Base-by-base conservation (phyloP, 1,140 invertebrate species). In the Halictus rubicundus region DNA sequence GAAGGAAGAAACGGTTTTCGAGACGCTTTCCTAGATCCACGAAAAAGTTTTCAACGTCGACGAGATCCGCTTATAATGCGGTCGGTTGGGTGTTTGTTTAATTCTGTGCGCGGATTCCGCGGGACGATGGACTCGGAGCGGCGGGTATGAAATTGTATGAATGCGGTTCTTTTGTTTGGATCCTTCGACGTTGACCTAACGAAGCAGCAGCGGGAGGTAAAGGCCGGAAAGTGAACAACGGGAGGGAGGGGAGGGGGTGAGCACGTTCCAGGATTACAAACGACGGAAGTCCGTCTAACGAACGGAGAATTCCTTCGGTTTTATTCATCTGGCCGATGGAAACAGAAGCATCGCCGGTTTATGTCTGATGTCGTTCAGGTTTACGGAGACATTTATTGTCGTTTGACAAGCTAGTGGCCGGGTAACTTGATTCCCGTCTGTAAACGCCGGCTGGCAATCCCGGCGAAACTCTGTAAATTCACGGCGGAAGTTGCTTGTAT, bases 331-430 rank as follows among this genome's bases (percentile, higher is more conserved):
- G 42, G 0, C 14, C 42, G 42, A 46, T 16, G 49, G 19, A 21
- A 21, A 21, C 16, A 7, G 16, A 5, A 5, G 4, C 14, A 19
- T 49, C 16, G 49, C 19, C 14, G 8, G 52, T 19, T 52, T 39
- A 4, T 16, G 54, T 75, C 37, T 61, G 73, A 76, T 71, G 57
- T 60, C 23, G 49, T 39, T 27, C 23, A 59, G 63, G 14, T 65
- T 83, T 78, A 82, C 49, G 39, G 23, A 12, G 9, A 6, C 49
- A 57, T 68, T 78, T 57, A n/a, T 63, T 59, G 59, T 27, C 52
- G 59, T 52, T 74, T 63, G 63, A 69, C 75, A 65, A 68, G 23
- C 21, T 65, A 60, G 14, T 37, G 12, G 23, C 59, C 32, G 27
- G 21, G 64, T 66, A 74, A 80, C 46, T 79, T 61, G 23, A 16